Base-by-base conservation (phyloP, 2,797 vertebrate species). In the Cyclura pinguis region DNA sequence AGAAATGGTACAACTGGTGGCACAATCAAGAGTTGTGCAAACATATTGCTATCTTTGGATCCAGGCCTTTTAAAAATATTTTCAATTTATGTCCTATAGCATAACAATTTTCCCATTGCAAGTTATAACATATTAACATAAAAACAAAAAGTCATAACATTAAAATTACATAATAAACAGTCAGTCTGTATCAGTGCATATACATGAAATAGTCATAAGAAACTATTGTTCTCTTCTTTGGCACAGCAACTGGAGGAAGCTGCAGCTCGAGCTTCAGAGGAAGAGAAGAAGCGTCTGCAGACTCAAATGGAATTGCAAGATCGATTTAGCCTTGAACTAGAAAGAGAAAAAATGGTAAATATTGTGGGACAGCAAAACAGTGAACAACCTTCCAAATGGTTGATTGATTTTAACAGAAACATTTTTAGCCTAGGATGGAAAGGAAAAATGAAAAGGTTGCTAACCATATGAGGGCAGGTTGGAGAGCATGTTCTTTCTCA, bases 301-400 rank as follows among this genome's bases (percentile, higher is more conserved):
- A 99, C 98, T 64, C 98, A 99, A 88, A 97, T 97, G 1, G 98
- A 99, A 57, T 97, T 99, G 3, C 98, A 99, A 95, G 98, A 99
- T 93, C 97, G 98, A 64, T 99, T 99, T 98, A 98, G 94, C 94
- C 93, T 95, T 52, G 99, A 99, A 95, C 97, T 99, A 95, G 99
- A 99, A 96, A 98, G 98, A 91, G 99, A 99, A 95, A 98, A 99
- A 95, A 97, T 97, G 97, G 99, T 99, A 96, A 87, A 95, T 83
- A 16, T 47, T 73, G 9, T 27, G 4, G 42, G 38, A 24, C 59
- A 2, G 16, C 78, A 38, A 0, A 0, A 0, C 0, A 47, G 86
- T 92, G 57, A 81, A 38, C 4, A 84, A 77, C 73, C 0, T 0
- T 3, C 0, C 55, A 8, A 2, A 29, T 20, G 4, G 20, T 64